These are phyloP conservation scores for Boulengerochromis microlepis DNA, from an alignment of 2,113 vertebrate species.

Conservation along the genomic window DNA sequence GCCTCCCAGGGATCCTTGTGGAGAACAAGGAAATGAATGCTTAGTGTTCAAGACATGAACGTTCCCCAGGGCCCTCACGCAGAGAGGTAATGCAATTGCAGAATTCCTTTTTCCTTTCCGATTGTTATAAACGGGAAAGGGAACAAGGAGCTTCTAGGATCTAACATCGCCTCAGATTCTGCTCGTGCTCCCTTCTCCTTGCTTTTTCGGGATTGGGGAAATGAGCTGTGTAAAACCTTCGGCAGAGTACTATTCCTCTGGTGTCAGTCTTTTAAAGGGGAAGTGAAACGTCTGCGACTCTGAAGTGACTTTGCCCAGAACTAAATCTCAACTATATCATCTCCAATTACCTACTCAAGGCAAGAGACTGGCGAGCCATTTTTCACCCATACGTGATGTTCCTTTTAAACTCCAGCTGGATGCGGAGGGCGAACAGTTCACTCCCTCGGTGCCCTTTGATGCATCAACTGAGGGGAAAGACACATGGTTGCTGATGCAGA, in stretches of 20 bases:
- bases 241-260: neutral
- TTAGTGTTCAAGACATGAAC: conserved; percentile 41
- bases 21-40: conserved; percentile 48
- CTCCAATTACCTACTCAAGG: conserved; percentile 46
- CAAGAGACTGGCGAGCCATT: conserved; percentile 25
- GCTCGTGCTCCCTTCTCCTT: neutral
- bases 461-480: conserved; percentile 25
- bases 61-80: conserved; percentile 15
- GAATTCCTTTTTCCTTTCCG: conserved; percentile 30
- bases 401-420: conserved; percentile 10
- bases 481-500: conserved; percentile 19
- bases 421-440: neutral
- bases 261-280: conserved; percentile 27
- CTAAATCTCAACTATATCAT: conserved; percentile 39
- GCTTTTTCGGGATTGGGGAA: conserved; percentile 20
- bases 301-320: conserved; percentile 18
- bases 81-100: conserved; percentile 28
- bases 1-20: conserved; percentile 43
- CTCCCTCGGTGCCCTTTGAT: conserved; percentile 36
- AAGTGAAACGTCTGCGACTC: conserved; percentile 25
- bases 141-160: conserved; percentile 41
- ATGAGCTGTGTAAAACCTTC: conserved; percentile 14
- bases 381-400: conserved; percentile 18
- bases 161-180: conserved; percentile 10
- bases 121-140: conserved; percentile 36